These are phyloP conservation scores for Dryobates pubescens DNA, from an alignment of 2,797 vertebrate genomes.

Conservation along the genomic window DNA sequence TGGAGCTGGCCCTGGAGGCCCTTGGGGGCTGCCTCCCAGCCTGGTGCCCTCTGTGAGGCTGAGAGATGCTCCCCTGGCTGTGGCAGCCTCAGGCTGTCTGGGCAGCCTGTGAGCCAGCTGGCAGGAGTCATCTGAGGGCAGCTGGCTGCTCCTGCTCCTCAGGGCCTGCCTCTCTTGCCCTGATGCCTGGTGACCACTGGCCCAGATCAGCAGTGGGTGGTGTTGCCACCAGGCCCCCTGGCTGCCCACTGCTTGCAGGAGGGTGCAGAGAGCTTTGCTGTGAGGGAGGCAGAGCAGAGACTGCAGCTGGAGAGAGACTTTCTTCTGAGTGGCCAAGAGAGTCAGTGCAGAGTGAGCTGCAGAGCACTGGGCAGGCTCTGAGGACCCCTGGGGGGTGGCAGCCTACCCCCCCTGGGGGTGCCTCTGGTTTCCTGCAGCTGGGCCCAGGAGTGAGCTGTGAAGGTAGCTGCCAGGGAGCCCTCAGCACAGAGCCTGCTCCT, in stretches of 20 bases:
- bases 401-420: not conserved
- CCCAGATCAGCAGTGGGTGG: not conserved
- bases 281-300: conserved; percentile 15
- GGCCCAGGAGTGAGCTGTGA: not conserved
- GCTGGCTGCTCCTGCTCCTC: conserved; percentile 22
- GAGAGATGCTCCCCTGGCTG: not conserved
- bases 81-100: not conserved
- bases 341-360: conserved; percentile 37
- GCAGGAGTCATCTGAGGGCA: not conserved
- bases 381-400: conserved; percentile 17
- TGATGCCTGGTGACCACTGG: conserved; percentile 7
- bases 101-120: conserved; percentile 5
- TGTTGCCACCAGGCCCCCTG: not conserved
- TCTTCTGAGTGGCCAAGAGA: conserved; percentile 35
- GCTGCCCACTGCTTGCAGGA: not conserved
- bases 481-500: not conserved
- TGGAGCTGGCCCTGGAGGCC: too few species aligned
- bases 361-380: not conserved
- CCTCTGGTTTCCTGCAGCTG: conserved; percentile 24
- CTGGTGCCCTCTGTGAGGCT: too few species aligned
- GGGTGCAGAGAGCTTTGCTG: conserved; percentile 13
- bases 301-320: conserved; percentile 60
- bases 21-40: too few species aligned
- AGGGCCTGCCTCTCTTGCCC: conserved; percentile 2
- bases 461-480: not conserved